A percentile compares a stretch with the other conserved stretches of the same genome.
These are phyloP conservation scores for Chlorops oryzae DNA, from an alignment of 1,140 invertebrate species.

Conservation along the genomic window DNA sequence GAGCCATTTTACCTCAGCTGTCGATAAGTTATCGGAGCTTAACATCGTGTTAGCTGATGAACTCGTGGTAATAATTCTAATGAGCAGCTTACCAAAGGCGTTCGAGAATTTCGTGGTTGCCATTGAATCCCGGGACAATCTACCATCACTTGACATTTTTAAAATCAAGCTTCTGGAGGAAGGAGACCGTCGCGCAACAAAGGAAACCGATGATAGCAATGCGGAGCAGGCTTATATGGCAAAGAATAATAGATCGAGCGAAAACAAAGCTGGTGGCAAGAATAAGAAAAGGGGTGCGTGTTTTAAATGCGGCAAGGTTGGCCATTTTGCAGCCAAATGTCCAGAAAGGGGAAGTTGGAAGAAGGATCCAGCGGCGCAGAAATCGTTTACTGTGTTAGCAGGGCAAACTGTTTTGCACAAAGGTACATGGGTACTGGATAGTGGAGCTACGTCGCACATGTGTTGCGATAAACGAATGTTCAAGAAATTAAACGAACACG, in stretches of 20 bases:
- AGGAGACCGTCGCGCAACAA: not conserved
- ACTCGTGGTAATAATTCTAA: not conserved
- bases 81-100: not conserved
- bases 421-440: no score
- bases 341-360: no score
- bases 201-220: no score
- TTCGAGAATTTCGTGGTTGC: constrained; percentile 10
- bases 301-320: no score
- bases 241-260: not conserved
- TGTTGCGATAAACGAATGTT: not conserved
- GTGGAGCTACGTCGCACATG: not conserved
- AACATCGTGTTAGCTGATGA: not conserved
- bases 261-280: not conserved
- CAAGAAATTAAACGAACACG: no score
- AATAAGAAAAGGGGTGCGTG: no score
- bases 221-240: not conserved
- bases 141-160: not conserved
- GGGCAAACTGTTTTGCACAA: no score
- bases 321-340: no score
- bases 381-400: no score
- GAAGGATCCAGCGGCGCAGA: no score
- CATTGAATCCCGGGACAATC: constrained; percentile 1
- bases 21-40: constrained; percentile 4
- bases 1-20: not conserved
- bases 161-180: constrained; percentile 2